Conservation (phyloP, 1,140 invertebrate species). For the Coptotermes formosanus region DNA sequence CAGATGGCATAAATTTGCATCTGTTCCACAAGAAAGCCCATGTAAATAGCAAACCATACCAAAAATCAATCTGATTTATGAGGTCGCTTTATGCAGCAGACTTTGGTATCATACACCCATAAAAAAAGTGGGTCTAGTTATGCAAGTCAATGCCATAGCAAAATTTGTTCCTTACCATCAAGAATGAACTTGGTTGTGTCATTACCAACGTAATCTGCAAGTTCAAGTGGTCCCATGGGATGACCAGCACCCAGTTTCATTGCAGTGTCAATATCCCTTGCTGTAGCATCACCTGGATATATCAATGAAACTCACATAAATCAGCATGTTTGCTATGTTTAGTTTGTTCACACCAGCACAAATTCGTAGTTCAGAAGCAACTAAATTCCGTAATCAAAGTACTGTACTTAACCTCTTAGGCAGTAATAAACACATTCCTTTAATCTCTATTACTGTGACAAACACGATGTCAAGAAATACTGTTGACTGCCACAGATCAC, state of each 20-base stretch:
- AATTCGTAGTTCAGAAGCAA: too few species aligned
- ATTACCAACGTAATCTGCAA: slow-evolving; percentile 76
- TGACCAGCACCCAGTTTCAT: slow-evolving; percentile 85
- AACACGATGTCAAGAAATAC: too few species aligned
- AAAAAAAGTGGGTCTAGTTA: not conserved
- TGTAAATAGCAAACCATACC: not conserved
- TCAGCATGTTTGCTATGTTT: too few species aligned
- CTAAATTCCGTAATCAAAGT: too few species aligned
- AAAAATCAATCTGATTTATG: not conserved
- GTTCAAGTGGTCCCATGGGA: slow-evolving; percentile 83
- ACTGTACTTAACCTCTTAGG: too few species aligned
- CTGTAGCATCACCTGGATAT: slow-evolving; percentile 58
- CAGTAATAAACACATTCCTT: too few species aligned
- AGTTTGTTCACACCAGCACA: too few species aligned
- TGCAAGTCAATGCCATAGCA: not conserved
- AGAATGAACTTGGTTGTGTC: slow-evolving; percentile 66
- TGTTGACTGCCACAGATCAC: too few species aligned
- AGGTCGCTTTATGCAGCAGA: not conserved
- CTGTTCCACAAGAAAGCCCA: not conserved
- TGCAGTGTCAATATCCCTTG: slow-evolving; percentile 76
- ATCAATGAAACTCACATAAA: not conserved
- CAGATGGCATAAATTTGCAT: not conserved
- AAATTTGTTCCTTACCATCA: slow-evolving; percentile 47
- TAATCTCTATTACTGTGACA: too few species aligned
- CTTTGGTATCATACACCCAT: not conserved